Evolutionary conservation across 2,113 vertebrate species (phyloP).

Genomic region (Tapirus terrestris): DNA sequence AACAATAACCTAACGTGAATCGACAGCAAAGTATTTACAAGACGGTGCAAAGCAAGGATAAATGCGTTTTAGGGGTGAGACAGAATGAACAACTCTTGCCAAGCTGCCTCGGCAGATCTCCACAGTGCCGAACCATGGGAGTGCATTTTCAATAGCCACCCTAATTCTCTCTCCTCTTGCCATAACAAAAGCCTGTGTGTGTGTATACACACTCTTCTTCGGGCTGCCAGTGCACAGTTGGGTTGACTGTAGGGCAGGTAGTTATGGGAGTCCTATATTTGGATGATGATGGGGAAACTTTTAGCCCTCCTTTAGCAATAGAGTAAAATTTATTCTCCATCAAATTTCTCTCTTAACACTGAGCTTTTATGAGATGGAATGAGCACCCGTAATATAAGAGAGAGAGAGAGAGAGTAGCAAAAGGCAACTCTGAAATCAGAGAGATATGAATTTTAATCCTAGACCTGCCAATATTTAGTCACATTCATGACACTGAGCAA

Average conservation of each 20-base stretch:
- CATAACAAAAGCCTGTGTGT: neutral
- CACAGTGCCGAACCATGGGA: neutral
- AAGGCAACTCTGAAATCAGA: constrained; percentile 9
- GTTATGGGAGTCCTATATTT: constrained; percentile 59
- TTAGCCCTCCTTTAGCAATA: constrained; percentile 2
- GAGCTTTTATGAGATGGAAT: constrained; percentile 61
- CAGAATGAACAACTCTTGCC: neutral
- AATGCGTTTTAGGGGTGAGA: neutral
- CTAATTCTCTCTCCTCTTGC: neutral
- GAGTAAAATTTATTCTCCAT: constrained; percentile 48
- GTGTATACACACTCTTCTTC: neutral
- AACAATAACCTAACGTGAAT: neutral
- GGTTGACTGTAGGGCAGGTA: neutral
- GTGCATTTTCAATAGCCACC: neutral
- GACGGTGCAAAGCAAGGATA: neutral
- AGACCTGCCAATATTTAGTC: neutral
- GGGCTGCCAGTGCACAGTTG: neutral
- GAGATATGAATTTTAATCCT: constrained; percentile 21
- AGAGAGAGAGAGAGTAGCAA: neutral
- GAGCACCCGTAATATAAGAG: constrained; percentile 10
- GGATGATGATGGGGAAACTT: constrained; percentile 33
- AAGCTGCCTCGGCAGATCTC: neutral
- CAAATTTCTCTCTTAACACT: constrained; percentile 50
- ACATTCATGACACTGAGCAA: neutral
- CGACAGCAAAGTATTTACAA: constrained; percentile 32